These are phyloP conservation scores for Busseola fusca DNA, from an alignment of 2,888 invertebrate species.

Conservation along the genomic window DNA sequence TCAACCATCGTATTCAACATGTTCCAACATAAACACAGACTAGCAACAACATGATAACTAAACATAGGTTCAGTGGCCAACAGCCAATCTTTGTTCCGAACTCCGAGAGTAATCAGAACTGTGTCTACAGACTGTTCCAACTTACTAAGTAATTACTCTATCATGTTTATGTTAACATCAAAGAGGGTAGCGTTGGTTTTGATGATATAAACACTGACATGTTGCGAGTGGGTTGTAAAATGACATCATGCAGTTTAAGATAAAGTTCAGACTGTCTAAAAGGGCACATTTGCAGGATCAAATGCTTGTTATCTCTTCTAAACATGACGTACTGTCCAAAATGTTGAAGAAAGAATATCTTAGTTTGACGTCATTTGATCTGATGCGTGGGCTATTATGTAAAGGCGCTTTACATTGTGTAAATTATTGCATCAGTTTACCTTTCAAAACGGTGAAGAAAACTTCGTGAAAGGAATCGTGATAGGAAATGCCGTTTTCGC, in stretches of 20 bases:
- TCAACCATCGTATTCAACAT: neutral
- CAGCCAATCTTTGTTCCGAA: conserved; percentile 53
- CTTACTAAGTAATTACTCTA: conserved; percentile 47
- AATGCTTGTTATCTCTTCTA: no score
- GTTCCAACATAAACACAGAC: conserved; percentile 14
- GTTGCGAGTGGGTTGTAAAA: conserved; percentile 1
- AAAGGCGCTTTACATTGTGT: no score
- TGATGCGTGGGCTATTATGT: neutral
- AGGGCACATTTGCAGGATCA: neutral
- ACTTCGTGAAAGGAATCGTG: no score
- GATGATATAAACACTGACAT: conserved; percentile 18
- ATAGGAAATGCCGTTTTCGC: no score
- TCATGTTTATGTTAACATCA: conserved; percentile 49
- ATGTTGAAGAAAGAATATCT: neutral
- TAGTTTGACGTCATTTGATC: neutral
- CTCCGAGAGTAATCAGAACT: conserved; percentile 54
- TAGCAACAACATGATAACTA: conserved; percentile 14
- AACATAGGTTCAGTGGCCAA: conserved; percentile 24
- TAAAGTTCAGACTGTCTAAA: neutral
- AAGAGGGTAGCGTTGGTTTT: conserved; percentile 29
- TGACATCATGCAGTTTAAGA: neutral
- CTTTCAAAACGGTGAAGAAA: no score
- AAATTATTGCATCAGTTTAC: no score
- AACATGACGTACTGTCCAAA: no score
- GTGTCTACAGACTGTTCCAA: conserved; percentile 41